These are phyloP conservation scores for Tetanocera ferruginea DNA, from an alignment of 2,888 invertebrate genomes.

Conservation along the genomic window DNA sequence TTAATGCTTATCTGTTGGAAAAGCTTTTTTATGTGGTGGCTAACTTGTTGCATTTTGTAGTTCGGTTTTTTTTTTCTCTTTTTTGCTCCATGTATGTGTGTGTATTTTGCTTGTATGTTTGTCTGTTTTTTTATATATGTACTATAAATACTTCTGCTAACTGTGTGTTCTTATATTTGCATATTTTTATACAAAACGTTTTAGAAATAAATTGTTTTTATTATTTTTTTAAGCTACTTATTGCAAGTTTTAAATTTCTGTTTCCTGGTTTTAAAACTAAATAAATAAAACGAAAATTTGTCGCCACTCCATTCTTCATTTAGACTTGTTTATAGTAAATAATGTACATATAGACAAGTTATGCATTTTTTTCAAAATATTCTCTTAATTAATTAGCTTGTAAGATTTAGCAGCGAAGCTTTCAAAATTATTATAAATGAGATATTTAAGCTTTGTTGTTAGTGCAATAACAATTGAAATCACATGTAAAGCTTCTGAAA, in stretches of 20 bases:
- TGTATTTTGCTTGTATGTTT: background rate
- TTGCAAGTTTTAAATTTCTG: background rate
- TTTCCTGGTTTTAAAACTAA: constrained; percentile 3
- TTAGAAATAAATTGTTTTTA: background rate
- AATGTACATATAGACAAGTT: background rate
- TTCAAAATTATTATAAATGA: no score
- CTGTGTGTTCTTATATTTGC: background rate
- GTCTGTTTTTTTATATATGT: background rate
- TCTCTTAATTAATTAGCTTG: background rate
- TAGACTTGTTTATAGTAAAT: constrained; percentile 14
- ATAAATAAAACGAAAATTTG: constrained; percentile 27
- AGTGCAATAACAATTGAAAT: no score
- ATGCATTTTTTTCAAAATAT: no score
- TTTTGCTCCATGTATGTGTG: background rate
- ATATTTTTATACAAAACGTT: background rate
- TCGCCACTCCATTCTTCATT: constrained; percentile 38
- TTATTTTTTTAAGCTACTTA: background rate
- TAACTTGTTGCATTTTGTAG: background rate
- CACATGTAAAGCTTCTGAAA: no score
- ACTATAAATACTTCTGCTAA: background rate
- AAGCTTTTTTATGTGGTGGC: no score
- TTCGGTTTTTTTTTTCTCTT: background rate
- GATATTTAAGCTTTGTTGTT: background rate
- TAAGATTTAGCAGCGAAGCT: background rate
- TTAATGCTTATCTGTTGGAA: background rate